Evolutionary conservation across 2,113 vertebrate species (phyloP), one percentile per base, ranked within the genome.

Genomic region (Beaufortia kweichowensis): DNA sequence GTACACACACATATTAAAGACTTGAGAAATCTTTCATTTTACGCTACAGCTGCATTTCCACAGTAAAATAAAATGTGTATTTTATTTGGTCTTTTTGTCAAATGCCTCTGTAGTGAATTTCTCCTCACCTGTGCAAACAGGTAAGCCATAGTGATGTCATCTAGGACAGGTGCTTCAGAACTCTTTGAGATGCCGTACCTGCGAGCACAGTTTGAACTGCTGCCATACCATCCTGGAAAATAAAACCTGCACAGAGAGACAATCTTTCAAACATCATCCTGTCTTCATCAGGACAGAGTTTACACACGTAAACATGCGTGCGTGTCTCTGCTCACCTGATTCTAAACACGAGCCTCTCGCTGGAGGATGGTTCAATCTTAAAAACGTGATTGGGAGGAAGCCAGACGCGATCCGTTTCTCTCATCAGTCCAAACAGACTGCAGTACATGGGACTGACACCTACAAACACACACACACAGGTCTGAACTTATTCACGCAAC

Each of bases 301-400:
- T n/a, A n/a, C n/a, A n/a, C n/a, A n/a, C n/a, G n/a, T n/a, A n/a
- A n/a, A n/a, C n/a, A n/a, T n/a, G n/a, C n/a, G 35, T 41, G 35
- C n/a, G 62, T 35, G 10, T 1, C 29, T 35, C 0, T 12, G 10
- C 66, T n/a, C 75, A 95, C 95, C 95, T 96, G 89, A 98, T 89
- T 86, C 96, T 92, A 85, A 96, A 98, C 64, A 94, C 88, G 39
- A 98, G 73, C 19, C 2, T 88, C 81, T 95, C 91, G 53, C 78
- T 91, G 65, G 88, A 83, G 72, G 92, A 80, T 61, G 92, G 92
- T 73, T 95, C 89, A 73, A 95, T 33, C 64, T 95, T 95, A 82
- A 99, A 95, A 87, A 95, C 80, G 78, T 98, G 94, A 86, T 95
- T 99, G 56, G 95, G 95, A 2, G 97, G 93, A 81, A 96, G 95